Percentiles rank a stretch among this genome's conserved stretches.
Conservation (phyloP, 2,113 vertebrate genomes). For the Neoarius graeffei region DNA sequence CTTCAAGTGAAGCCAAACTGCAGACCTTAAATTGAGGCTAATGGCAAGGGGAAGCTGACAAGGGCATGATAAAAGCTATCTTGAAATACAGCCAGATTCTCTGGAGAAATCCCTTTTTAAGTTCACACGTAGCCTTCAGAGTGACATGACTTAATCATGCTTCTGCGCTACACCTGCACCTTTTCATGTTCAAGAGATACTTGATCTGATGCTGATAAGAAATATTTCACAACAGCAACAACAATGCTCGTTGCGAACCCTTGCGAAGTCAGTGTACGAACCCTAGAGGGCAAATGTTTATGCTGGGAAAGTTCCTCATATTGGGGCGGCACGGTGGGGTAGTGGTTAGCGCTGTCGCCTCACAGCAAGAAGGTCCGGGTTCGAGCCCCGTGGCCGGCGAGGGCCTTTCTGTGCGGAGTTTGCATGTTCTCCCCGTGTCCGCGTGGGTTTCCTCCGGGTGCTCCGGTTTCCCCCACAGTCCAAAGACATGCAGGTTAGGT, state of each 20-base stretch:
- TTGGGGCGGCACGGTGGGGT: no score
- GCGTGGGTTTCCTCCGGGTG: no score
- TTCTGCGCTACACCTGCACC: background rate
- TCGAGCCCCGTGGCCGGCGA: no score
- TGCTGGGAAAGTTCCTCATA: background rate
- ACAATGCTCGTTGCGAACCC: no score
- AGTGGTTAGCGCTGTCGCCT: no score
- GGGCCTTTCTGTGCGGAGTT: no score
- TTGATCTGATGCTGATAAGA: background rate
- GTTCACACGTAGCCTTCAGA: background rate
- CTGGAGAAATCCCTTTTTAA: background rate
- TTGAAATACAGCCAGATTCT: slow-evolving; percentile 8
- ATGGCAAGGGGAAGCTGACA: slow-evolving; percentile 1
- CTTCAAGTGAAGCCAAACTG: background rate
- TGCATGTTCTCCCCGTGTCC: no score
- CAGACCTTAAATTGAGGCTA: background rate
- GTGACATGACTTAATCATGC: background rate
- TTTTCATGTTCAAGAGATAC: background rate
- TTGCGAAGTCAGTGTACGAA: background rate
- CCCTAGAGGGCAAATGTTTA: background rate
- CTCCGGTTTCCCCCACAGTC: no score
- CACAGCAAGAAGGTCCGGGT: no score
- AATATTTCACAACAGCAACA: background rate
- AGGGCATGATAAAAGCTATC: background rate
- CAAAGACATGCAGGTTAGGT: no score